A percentile compares a stretch with the other conserved stretches of the same genome.
These are phyloP conservation scores for Enteromius thamalakanensis DNA, from an alignment of 2,797 vertebrate species.

Conservation along the genomic window DNA sequence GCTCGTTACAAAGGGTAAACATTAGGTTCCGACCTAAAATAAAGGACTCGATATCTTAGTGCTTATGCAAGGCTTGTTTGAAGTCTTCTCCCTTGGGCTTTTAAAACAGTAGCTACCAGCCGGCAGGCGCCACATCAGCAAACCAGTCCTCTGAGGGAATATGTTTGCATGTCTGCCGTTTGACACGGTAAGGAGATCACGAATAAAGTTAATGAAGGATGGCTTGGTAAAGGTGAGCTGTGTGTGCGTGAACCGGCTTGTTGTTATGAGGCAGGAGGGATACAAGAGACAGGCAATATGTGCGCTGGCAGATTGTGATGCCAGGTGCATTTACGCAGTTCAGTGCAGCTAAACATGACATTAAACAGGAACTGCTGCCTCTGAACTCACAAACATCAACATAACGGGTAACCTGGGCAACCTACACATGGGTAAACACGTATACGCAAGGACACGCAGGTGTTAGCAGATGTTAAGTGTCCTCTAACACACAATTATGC, in stretches of 20 bases:
- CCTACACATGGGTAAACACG: slow-evolving; percentile 16
- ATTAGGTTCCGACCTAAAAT: slow-evolving; percentile 45
- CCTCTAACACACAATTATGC: neutral
- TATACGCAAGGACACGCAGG: neutral
- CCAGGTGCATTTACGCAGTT: slow-evolving; percentile 40
- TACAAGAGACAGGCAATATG: slow-evolving; percentile 29
- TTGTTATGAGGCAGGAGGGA: slow-evolving; percentile 33
- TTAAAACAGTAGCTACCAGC: slow-evolving; percentile 52
- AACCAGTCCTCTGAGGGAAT: slow-evolving; percentile 46
- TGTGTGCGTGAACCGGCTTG: slow-evolving; percentile 14
- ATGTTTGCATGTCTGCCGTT: slow-evolving; percentile 61
- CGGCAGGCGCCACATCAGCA: slow-evolving; percentile 49
- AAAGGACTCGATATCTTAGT: slow-evolving; percentile 27
- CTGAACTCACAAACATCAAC: slow-evolving; percentile 38
- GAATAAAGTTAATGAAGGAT: slow-evolving; percentile 31
- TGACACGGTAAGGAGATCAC: slow-evolving; percentile 1
- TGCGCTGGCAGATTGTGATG: slow-evolving; percentile 25
- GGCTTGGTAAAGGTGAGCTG: slow-evolving; percentile 17
- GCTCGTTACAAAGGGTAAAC: slow-evolving; percentile 47
- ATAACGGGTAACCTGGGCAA: slow-evolving; percentile 26
- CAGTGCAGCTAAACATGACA: slow-evolving; percentile 48
- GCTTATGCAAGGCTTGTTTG: slow-evolving; percentile 65
- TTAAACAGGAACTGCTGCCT: slow-evolving; percentile 41
- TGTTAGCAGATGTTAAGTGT: neutral
- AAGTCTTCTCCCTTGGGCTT: slow-evolving; percentile 56